These are phyloP conservation scores for Cydia strobilella DNA, from an alignment of 1,140 invertebrate genomes.

Conservation along the genomic window DNA sequence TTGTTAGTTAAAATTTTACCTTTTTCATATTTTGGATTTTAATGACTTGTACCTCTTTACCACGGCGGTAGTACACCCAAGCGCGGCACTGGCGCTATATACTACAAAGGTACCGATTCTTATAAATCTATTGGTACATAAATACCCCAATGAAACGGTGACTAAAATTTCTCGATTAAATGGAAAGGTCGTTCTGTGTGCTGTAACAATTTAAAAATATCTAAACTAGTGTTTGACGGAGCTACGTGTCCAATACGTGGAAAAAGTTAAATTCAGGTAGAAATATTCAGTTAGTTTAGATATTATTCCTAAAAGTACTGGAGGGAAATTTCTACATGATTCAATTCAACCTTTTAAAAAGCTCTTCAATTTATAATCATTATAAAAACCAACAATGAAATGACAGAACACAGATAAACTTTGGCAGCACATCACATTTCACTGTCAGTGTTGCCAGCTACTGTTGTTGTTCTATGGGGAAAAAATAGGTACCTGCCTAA, in stretches of 20 bases:
- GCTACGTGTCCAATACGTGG: slow-evolving; percentile 58
- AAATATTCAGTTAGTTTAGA: slow-evolving; percentile 36
- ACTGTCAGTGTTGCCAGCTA: no score
- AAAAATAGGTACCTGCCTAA: no score
- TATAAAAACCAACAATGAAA: background rate
- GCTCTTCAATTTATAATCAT: background rate
- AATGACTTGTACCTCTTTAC: slow-evolving; percentile 11
- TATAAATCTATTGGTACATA: slow-evolving; percentile 58
- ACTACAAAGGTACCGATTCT: slow-evolving; percentile 50
- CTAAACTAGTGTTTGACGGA: slow-evolving; percentile 55
- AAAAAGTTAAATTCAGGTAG: slow-evolving; percentile 43
- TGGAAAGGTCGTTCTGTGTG: slow-evolving; percentile 62
- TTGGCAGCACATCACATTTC: no score
- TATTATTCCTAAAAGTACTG: slow-evolving; percentile 11
- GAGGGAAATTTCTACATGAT: background rate
- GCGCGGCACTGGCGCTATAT: slow-evolving; percentile 42
- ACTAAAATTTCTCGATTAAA: slow-evolving; percentile 53
- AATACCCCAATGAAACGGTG: slow-evolving; percentile 50
- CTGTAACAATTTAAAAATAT: slow-evolving; percentile 58
- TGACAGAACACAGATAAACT: no score
- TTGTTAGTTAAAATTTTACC: background rate
- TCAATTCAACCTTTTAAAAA: background rate
- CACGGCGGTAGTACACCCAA: slow-evolving; percentile 45
- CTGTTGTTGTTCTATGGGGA: no score
- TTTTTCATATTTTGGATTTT: background rate